Percentiles rank a stretch among this genome's conserved stretches.
These are phyloP conservation scores for Eutrigla gurnardus DNA, from an alignment of 2,797 vertebrate genomes.

Conservation along the genomic window DNA sequence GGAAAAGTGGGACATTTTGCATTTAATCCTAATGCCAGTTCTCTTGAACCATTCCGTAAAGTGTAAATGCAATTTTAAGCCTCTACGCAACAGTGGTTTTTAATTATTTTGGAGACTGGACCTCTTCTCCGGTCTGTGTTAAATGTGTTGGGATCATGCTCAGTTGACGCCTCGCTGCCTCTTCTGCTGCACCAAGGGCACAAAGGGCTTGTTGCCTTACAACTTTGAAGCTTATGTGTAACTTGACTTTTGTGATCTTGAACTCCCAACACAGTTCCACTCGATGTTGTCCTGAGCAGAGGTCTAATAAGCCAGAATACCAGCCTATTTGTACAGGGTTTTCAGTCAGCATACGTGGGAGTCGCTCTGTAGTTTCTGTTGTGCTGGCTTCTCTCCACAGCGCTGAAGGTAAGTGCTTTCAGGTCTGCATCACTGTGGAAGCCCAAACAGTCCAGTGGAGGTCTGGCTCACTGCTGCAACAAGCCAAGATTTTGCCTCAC, in stretches of 20 bases:
- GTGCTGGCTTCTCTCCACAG: slow-evolving; percentile 58
- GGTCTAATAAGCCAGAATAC: not conserved
- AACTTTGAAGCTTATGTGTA: not conserved
- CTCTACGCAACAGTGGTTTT: not conserved
- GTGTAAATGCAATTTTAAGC: not conserved
- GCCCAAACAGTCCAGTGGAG: slow-evolving; percentile 6
- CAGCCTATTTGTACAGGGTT: not conserved
- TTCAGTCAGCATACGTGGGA: not conserved
- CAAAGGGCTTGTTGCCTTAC: not conserved
- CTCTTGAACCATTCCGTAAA: not conserved
- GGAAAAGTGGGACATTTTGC: not conserved
- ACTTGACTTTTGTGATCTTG: not conserved
- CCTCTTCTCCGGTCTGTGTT: not conserved
- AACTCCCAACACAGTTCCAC: not conserved
- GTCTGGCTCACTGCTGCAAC: not conserved
- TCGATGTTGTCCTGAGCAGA: not conserved
- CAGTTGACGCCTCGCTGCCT: not conserved
- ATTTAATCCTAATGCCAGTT: not conserved
- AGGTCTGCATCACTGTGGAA: slow-evolving; percentile 29
- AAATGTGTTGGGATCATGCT: not conserved
- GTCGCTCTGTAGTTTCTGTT: slow-evolving; percentile 9
- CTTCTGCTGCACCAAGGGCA: not conserved
- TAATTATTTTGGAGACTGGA: not conserved
- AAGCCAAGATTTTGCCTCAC: not conserved
- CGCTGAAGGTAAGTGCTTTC: slow-evolving; percentile 74